These are phyloP conservation scores for Drosophila paranaensis DNA, from an alignment of 2,888 invertebrate genomes.

Conservation along the genomic window DNA sequence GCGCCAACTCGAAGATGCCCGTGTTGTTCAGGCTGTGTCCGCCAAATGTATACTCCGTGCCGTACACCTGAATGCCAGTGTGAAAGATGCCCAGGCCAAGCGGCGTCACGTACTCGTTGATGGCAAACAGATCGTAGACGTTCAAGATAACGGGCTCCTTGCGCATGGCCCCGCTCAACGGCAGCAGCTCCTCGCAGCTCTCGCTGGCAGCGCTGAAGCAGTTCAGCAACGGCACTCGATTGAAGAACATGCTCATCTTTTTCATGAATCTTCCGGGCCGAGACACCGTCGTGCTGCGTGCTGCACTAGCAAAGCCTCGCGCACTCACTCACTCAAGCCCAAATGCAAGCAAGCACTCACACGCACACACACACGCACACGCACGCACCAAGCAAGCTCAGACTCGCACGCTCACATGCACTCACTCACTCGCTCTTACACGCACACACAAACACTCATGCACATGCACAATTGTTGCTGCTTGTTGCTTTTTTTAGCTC, in stretches of 20 bases:
- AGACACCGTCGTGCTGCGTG: background rate
- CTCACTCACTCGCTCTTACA: background rate
- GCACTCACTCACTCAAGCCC: background rate
- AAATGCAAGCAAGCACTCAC: background rate
- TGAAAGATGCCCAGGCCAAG: conserved; percentile 98
- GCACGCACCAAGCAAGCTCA: background rate
- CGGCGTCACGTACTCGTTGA: conserved; percentile 96
- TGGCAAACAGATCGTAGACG: conserved; percentile 98
- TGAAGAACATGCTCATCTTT: conserved; percentile 21
- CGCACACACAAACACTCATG: background rate
- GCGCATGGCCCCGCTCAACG: background rate
- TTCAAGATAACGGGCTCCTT: conserved; percentile 94
- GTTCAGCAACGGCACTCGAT: conserved; percentile 24
- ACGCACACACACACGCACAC: background rate
- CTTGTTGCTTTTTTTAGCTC: conserved; percentile 2
- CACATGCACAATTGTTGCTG: conserved; percentile 6
- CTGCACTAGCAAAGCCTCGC: background rate
- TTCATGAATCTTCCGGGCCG: background rate
- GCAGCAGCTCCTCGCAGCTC: conserved; percentile 32
- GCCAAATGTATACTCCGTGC: conserved; percentile 88
- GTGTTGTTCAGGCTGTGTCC: conserved; percentile 97
- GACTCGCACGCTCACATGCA: background rate
- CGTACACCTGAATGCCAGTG: conserved; percentile 96
- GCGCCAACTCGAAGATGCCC: conserved; percentile 97
- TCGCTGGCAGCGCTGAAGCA: conserved; percentile 26